Conservation (phyloP, 2,888 invertebrate genomes). For the Hirtodrosophila histrioides region DNA sequence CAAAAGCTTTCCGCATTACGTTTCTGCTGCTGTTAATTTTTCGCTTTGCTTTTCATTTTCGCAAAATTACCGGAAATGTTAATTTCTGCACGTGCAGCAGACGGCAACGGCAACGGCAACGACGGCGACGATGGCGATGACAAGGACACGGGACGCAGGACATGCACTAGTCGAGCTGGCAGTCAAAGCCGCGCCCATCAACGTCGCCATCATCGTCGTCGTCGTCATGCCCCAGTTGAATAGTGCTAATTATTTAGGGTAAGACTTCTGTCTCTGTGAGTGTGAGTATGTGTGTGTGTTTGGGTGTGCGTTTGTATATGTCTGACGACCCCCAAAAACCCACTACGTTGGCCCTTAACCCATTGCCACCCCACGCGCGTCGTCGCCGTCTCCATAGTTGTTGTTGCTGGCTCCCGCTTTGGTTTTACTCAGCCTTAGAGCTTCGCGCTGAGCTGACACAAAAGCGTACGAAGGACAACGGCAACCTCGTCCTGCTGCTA, state of each 20-base stretch:
- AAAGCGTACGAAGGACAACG: conserved; percentile 75
- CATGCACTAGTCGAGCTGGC: conserved; percentile 43
- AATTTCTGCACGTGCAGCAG: conserved; percentile 80
- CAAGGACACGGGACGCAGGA: conserved; percentile 55
- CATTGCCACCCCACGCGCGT: conserved; percentile 63
- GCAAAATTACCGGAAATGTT: conserved; percentile 80
- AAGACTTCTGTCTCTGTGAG: conserved; percentile 57
- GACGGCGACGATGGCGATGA: conserved; percentile 26
- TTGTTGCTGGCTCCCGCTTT: conserved; percentile 37
- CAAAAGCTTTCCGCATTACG: conserved; percentile 77
- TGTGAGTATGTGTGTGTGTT: conserved; percentile 8
- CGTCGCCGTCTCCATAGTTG: conserved; percentile 25
- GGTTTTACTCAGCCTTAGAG: conserved; percentile 51
- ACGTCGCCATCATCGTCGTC: conserved; percentile 54
- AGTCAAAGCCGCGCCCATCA: conserved; percentile 72
- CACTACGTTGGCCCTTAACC: conserved; percentile 72
- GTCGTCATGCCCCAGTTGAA: conserved; percentile 75
- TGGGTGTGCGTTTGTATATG: conserved; percentile 22
- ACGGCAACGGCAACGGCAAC: conserved; percentile 21
- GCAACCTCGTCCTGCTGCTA: conserved; percentile 23
- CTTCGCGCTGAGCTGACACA: conserved; percentile 67
- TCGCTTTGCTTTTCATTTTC: conserved; percentile 80
- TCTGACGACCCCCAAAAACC: conserved; percentile 52
- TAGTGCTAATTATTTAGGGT: conserved; percentile 82
- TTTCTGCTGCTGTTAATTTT: conserved; percentile 76